Evolutionary conservation across 2,888 invertebrate genomes (phyloP).

Genomic region (Ichneumoninae sp.): DNA sequence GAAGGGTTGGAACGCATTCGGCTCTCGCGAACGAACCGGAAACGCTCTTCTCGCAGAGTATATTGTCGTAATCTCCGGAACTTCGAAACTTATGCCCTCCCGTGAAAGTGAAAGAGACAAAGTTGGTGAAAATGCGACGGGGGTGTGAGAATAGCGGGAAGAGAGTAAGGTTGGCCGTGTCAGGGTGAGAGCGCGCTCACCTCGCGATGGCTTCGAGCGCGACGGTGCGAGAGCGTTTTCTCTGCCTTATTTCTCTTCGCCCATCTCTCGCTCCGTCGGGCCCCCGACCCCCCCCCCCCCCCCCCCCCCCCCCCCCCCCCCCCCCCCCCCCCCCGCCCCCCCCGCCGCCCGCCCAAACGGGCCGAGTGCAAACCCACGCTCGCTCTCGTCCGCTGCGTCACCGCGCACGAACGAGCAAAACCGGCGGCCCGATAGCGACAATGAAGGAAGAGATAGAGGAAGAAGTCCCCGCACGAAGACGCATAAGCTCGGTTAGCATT

Average conservation of each 20-base stretch:
- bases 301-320: not conserved
- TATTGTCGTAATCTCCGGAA: constrained; percentile 11
- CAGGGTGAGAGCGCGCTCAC: not conserved
- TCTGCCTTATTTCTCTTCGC: not conserved
- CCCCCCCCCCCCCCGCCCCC: not conserved
- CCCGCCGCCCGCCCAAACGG: too few species aligned
- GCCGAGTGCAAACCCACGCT: constrained; percentile 15
- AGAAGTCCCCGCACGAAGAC: not conserved
- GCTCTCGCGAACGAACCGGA: not conserved
- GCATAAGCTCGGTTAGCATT: not conserved
- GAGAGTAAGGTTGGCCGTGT: not conserved
- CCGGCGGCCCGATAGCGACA: not conserved
- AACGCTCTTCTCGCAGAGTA: constrained; percentile 15
- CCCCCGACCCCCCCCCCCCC: not conserved
- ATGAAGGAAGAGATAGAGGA: not conserved
- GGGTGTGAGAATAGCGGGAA: not conserved
- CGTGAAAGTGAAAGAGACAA: constrained; percentile 19
- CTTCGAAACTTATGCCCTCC: constrained; percentile 36
- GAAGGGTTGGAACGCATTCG: not conserved
- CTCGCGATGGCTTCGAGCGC: not conserved
- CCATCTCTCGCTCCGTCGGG: not conserved
- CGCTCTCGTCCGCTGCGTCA: not conserved
- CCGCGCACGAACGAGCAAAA: constrained; percentile 10
- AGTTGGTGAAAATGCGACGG: constrained; percentile 1
- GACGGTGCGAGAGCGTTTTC: not conserved